phyloP scores from a whole-genome alignment of 2,797 vertebrate genomes.

The Catamblyrhynchus diadema region DNA sequence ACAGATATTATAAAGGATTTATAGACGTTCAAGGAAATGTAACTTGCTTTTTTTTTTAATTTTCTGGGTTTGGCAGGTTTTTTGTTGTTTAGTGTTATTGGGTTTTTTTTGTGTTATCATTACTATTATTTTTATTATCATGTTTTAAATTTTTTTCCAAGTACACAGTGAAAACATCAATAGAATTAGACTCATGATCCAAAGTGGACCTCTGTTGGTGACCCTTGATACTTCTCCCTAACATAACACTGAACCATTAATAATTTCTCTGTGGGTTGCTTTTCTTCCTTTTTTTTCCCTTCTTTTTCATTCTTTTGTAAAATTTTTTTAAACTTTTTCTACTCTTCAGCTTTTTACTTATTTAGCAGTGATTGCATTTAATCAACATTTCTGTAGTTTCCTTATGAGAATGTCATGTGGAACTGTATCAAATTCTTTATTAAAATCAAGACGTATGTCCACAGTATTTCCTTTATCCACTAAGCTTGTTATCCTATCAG shows the following conservation, averaged over 20 bases:
- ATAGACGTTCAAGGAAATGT: background rate
- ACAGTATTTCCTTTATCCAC: constrained; percentile 27
- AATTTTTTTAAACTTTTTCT: background rate
- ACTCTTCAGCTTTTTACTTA: background rate
- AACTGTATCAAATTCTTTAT: constrained; percentile 51
- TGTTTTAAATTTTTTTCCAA: background rate
- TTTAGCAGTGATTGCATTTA: background rate
- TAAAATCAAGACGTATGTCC: constrained; percentile 41
- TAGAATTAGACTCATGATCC: background rate
- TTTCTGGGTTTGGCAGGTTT: background rate
- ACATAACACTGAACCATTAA: background rate
- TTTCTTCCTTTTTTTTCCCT: background rate
- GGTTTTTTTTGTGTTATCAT: rapidly evolving
- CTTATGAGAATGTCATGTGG: constrained; percentile 27
- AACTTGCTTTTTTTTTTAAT: background rate
- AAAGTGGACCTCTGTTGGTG: background rate
- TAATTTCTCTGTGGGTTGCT: background rate
- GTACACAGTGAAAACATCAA: background rate
- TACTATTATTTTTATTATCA: background rate
- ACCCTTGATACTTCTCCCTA: background rate
- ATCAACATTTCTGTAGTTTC: constrained; percentile 16
- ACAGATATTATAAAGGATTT: background rate
- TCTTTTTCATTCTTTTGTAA: background rate
- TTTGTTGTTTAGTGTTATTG: background rate
- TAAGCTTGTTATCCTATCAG: constrained; percentile 52